Base-by-base conservation (phyloP, 2,113 vertebrate species). In the Geococcyx californianus region DNA sequence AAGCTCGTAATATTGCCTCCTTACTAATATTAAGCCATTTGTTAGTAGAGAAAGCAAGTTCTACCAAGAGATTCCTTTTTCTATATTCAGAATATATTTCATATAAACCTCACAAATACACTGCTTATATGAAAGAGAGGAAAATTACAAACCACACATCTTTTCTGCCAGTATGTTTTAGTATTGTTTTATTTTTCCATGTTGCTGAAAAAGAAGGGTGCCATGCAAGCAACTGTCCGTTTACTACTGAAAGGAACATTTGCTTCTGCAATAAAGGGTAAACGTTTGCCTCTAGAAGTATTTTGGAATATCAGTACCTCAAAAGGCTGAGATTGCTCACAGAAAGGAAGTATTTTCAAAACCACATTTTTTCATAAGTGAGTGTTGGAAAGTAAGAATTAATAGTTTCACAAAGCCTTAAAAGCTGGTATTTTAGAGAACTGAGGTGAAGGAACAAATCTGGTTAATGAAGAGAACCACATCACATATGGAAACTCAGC, bases 321-420 rank as follows among this genome's bases (percentile, higher is more conserved):
- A 86, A 87, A 91, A 88, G 75, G 29, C 75, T 91, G 51, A 67
- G 29, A 79, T 52, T 68, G 54, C 72, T 95, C 51, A 83, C 34
- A 62, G 75, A 70, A 93, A 87, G 54, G 47, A 44, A 86, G 4
- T 83, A 84, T 85, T 95, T 85, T 85, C 47, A 59, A 92, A 83
- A 34, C 4, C 4, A 21, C 13, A 17, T 16, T 85, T 94, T 95
- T 93, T 90, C 42, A 33, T 73, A 69, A 85, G 34, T 72, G 51
- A 42, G 54, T 91, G 59, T 58, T 60, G 83, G 60, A 90, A 95
- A 88, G 76, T 59, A 85, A 90, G 75, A 94, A 76, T 40, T 62
- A 81, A 66, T 64, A 79, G 44, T 36, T 80, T 84, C 84, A 56
- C 29, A 84, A 74, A 92, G 24, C 9, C 66, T 85, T 74, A 36